Evolutionary conservation across 2,113 vertebrate genomes (phyloP), one percentile per base, ranked within the genome.

Genomic region (Hipposideros armiger): DNA sequence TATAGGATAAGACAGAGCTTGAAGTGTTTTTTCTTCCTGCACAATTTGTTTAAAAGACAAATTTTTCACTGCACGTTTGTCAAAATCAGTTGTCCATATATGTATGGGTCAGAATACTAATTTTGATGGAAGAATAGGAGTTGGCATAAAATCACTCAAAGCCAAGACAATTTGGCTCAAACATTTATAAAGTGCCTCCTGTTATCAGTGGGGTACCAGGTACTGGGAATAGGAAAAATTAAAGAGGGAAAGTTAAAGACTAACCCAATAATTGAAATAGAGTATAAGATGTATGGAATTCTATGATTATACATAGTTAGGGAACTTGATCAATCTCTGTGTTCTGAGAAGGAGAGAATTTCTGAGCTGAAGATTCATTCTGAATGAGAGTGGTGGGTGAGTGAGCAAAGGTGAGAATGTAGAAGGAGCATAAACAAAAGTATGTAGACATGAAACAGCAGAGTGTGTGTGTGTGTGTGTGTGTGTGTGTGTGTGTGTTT

Each of bases 1-100:
- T n/a, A 2, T 76, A 20, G 36, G 26, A n/a, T 52, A 26, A 36
- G 22, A 32, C 10, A 28, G 26, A 7, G 3, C 60, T 66, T 78
- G 20, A 81, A 36, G 11, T 74, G 87, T 40, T 54, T 80, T 52
- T 69, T 84, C 40, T 11, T 54, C 54, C 40, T 47, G 32, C 9
- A 76, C 19, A 64, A 20, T 47, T 30, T 81, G 30, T 62, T 87
- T 45, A 56, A 90, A 84, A 67, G 24, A 60, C 4, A 19, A 0
- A 82, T 52, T 69, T 87, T 69, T 54, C 11, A 30, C 76, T 76
- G 13, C 6, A 13, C 3, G 32, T 74, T 70, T 90, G 40, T 92
- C 73, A 96, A 80, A 92, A 52, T 94, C 32, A 76, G 32, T 74
- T 77, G 54, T 67, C 30, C 45, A 67, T 22, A 24, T 36, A n/a